Base-by-base conservation (phyloP, 2,888 invertebrate species). In the Emmelina monodactyla region DNA sequence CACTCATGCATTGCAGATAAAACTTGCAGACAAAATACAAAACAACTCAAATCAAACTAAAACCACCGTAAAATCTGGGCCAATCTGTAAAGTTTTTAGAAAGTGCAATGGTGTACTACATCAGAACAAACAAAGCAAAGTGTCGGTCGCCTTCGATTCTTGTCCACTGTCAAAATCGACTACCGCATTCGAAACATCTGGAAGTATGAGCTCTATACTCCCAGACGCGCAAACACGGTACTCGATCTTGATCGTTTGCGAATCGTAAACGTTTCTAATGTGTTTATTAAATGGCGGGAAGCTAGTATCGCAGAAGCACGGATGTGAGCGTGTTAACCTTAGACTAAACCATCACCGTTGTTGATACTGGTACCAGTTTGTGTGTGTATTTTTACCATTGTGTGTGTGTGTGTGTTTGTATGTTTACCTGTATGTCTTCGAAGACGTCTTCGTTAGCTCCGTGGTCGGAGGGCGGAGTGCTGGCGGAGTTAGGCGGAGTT, bases 141-240 rank as follows among this genome's bases (percentile, higher is more conserved):
- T 25, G n/a, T n/a, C n/a, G n/a, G 25, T 25, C 3, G 3, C 6
- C 9, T 25, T 25, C 25, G 25, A 25, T n/a, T 3, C 11, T 25
- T 10, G 25, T 3, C 38, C 12, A 52, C 51, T 50, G 42, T 38
- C 46, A 45, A 42, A 54, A 52, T 42, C 44, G 50, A 57, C 62
- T 19, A 60, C 50, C 49, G 45, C 45, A 49, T 49, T 56, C 55
- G 51, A 57, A n/a, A 58, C 65, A 64, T 58, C 56, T 42, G 53
- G 64, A 68, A 72, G 69, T 71, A 75, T 69, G 78, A 78, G 78
- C 78, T 76, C 78, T 62, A 58, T 76, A 75, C 64, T 66, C 64
- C 69, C 55, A 51, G 51, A 63, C 62, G 67, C 61, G 56, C 50
- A 46, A 53, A 50, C 46, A 42, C 41, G 53, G 49, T 54, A 65